Conservation (phyloP, 64 coral and sea anemone genomes). For the Actinia tenebrosa region DNA sequence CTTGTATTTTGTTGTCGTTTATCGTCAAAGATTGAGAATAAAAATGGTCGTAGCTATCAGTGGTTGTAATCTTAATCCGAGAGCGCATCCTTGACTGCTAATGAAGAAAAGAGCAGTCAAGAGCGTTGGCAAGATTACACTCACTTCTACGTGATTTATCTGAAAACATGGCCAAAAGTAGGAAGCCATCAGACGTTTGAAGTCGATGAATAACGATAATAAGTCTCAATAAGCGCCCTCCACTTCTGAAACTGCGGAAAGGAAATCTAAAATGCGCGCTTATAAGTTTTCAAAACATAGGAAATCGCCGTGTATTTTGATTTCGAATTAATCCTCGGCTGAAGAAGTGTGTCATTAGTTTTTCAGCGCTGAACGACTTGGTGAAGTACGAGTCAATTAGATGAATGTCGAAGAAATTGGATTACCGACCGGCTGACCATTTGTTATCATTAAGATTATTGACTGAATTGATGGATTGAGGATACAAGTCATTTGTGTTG, state of each 20-base stretch:
- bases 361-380: slow-evolving; percentile 7
- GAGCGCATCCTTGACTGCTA: slow-evolving; percentile 9
- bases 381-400: slow-evolving; percentile 11
- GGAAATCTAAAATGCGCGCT: neutral
- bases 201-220: slow-evolving; percentile 13
- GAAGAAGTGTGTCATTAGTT: neutral
- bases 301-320: slow-evolving; percentile 6
- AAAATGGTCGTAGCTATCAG: neutral
- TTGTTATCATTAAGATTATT: slow-evolving; percentile 4
- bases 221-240: slow-evolving; percentile 1
- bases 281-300: slow-evolving; percentile 7
- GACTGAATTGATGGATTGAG: slow-evolving; percentile 1
- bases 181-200: neutral
- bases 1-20: neutral
- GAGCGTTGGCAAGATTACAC: neutral
- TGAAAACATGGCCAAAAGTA: neutral
- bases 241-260: slow-evolving; percentile 1
- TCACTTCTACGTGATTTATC: slow-evolving; percentile 2
- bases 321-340: neutral
- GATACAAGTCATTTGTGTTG: neutral
- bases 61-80: slow-evolving; percentile 15
- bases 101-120: slow-evolving; percentile 13
- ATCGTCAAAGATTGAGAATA: neutral
- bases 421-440: neutral
- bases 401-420: neutral